Evolutionary conservation across 2,888 invertebrate genomes (phyloP).

Genomic region (Catocala sponsa): DNA sequence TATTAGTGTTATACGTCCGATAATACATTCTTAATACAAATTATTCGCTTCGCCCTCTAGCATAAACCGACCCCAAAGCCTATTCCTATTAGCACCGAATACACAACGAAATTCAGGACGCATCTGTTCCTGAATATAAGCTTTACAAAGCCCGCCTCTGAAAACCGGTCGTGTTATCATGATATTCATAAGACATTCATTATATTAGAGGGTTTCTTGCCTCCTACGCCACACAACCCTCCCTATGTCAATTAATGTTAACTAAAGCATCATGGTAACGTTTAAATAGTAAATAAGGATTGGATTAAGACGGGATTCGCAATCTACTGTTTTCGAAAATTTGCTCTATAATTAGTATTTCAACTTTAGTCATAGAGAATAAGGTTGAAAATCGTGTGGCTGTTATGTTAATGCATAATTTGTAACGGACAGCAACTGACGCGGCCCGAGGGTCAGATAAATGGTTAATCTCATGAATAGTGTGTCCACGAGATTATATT

Average conservation of each 20-base stretch:
- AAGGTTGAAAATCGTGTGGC: slow-evolving; percentile 24
- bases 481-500: slow-evolving; percentile 44
- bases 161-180: background rate
- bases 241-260: slow-evolving; percentile 44
- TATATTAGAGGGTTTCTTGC: slow-evolving; percentile 6
- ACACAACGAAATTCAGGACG: no score
- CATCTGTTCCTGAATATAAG: no score
- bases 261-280: slow-evolving; percentile 38
- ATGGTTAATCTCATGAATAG: slow-evolving; percentile 59
- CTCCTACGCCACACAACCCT: slow-evolving; percentile 17
- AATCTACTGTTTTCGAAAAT: slow-evolving; percentile 29
- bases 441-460: slow-evolving; percentile 49
- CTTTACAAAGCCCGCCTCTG: background rate
- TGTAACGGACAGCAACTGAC: slow-evolving; percentile 45
- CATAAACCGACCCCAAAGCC: no score
- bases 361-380: background rate
- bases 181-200: slow-evolving; percentile 40
- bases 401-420: slow-evolving; percentile 48
- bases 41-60: no score
- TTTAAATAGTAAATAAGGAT: slow-evolving; percentile 52
- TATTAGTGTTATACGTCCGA: no score
- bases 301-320: slow-evolving; percentile 32
- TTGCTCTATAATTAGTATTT: background rate
- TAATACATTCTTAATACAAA: no score
- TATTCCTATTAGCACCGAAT: no score